These are phyloP conservation scores for Ovibos moschatus DNA, from an alignment of 2,113 vertebrate genomes.

Conservation along the genomic window DNA sequence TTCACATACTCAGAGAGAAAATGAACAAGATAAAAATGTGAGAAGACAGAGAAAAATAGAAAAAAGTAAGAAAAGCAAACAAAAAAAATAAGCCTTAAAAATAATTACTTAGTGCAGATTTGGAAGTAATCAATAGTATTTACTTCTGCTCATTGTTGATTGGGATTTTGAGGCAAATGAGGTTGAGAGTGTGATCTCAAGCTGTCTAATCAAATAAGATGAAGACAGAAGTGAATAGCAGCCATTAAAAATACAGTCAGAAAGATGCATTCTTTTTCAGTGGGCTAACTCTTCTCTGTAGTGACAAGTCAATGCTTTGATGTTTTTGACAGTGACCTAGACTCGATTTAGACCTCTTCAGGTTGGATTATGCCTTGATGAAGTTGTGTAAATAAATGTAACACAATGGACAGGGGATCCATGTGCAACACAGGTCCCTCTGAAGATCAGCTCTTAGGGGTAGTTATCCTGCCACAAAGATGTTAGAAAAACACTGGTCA, in stretches of 20 bases:
- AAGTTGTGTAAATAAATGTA: not conserved
- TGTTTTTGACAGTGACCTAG: not conserved
- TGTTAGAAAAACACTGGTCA: not conserved
- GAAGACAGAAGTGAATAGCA: not conserved
- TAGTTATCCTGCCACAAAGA: not conserved
- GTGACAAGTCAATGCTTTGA: not conserved
- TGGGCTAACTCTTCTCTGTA: not conserved
- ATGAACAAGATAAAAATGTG: not conserved
- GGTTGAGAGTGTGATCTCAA: not conserved
- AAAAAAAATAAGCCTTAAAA: not conserved
- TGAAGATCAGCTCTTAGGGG: not conserved
- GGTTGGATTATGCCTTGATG: not conserved
- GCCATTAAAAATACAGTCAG: not conserved
- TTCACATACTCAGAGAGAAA: slow-evolving; percentile 1
- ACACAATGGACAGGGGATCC: not conserved
- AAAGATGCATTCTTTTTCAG: not conserved
- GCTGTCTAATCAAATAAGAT: not conserved
- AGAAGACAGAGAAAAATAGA: not conserved
- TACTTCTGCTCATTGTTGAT: not conserved
- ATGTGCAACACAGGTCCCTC: not conserved
- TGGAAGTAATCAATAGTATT: not conserved
- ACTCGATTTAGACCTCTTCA: not conserved
- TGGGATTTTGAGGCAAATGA: not conserved
- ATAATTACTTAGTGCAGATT: not conserved
- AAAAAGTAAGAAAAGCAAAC: not conserved